Evolutionary conservation across 2,888 invertebrate species (phyloP), one percentile per base, ranked within the genome.

Genomic region (Philereme transversata): DNA sequence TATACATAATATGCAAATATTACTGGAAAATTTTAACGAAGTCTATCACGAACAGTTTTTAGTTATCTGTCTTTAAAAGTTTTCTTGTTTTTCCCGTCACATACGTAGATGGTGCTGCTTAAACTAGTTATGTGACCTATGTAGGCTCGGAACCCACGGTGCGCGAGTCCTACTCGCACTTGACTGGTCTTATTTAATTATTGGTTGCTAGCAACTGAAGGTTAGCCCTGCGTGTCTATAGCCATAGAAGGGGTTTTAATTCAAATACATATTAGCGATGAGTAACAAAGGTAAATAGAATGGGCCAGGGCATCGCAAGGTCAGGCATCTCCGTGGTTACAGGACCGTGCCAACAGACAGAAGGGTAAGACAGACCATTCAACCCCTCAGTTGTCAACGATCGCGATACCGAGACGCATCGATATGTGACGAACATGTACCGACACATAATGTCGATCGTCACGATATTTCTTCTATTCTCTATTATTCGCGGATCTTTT

Each of bases 321-420:
- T 76, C 85, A 76, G 69, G 40, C 76, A 84, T 92, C 81, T 74
- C 87, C 90, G 76, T 85, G 90, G 91, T 76, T 78, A 92, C 91
- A 66, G 73, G 67, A 72, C 41, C 62, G 79, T 82, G 87, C 81
- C 43, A 62, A 88, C 88, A 88, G 52, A 62, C 62, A 22, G 22
- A 22, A 22, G 22, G 71, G 67, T 66, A 57, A 62, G 65, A 65
- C 69, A 68, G 22, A 22, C 22, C 69, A 72, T 67, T 64, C 62
- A 51, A 56, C 65, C 64, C 59, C 45, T 59, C 65, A 67, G 71
- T 58, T 60, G 64, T 65, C 60, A 7, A 45, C 48, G 11, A 51
- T 51, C 59, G 53, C 60, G 35, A 34, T 54, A 40, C 9, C 48
- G 35, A 57, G 62, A 43, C 50, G 41, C 10, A 40, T 43, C 22